phyloP scores from a whole-genome alignment of 2,888 invertebrate species.

The Punctoribates punctum region DNA sequence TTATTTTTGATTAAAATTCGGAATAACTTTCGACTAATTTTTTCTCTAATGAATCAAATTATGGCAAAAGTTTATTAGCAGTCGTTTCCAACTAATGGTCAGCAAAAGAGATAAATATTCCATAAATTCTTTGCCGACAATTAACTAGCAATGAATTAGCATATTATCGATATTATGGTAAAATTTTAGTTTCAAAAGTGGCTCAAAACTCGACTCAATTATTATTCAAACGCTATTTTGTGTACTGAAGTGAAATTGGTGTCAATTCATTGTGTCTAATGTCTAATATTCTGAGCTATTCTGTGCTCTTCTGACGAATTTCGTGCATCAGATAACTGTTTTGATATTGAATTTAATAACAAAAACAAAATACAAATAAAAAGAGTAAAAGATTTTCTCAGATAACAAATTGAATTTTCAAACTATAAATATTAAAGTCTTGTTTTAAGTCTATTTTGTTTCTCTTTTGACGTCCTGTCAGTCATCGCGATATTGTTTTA shows the following conservation, averaged over 20 bases:
- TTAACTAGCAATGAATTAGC: neutral
- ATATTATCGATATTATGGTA: neutral
- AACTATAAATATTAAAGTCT: neutral
- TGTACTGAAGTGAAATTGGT: neutral
- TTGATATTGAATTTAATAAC: neutral
- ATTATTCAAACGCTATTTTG: neutral
- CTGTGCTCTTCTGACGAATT: neutral
- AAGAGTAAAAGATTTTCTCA: neutral
- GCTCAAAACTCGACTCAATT: neutral
- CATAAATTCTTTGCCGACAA: neutral
- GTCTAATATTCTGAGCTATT: neutral
- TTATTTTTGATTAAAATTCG: neutral
- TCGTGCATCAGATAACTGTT: slow-evolving; percentile 27
- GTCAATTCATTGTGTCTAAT: neutral
- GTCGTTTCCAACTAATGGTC: neutral
- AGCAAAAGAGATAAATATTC: neutral
- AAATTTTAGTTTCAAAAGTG: neutral
- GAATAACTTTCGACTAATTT: neutral
- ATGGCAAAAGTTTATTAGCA: neutral
- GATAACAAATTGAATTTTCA: neutral
- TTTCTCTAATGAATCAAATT: slow-evolving; percentile 1
- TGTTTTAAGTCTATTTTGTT: no score
- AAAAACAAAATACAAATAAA: neutral
- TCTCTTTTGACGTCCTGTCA: no score
- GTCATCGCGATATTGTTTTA: no score